phyloP scores from a whole-genome alignment of 1,140 invertebrate species.

The Drosophila repletoides region DNA sequence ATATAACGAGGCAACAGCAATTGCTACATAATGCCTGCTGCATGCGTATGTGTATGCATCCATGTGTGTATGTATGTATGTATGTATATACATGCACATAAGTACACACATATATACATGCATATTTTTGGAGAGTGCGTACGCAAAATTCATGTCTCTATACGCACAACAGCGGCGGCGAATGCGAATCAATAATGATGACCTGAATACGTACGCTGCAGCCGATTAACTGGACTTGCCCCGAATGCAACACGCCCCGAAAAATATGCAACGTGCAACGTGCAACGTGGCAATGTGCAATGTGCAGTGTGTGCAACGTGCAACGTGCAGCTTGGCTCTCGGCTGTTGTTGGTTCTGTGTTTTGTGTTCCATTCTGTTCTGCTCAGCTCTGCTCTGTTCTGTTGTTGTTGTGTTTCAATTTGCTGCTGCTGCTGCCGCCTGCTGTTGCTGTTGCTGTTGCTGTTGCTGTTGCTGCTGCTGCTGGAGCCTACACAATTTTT shows the following conservation, averaged over 20 bases:
- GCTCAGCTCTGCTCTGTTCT: constrained; percentile 2
- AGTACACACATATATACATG: not conserved
- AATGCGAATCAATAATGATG: constrained; percentile 79
- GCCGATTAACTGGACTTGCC: constrained; percentile 70
- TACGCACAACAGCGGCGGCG: constrained; percentile 68
- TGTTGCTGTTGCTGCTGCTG: not conserved
- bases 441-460: constrained; percentile 2
- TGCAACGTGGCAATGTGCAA: constrained; percentile 2
- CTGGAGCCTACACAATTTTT: constrained; percentile 40
- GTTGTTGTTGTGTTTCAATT: constrained; percentile 70
- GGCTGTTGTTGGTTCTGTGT: not conserved
- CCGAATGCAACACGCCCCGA: constrained; percentile 49
- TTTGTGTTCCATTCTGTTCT: constrained; percentile 1
- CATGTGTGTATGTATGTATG: constrained; percentile 14
- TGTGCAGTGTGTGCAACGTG: constrained; percentile 9
- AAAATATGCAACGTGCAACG: constrained; percentile 60
- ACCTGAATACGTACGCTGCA: constrained; percentile 76
- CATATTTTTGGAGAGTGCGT: constrained; percentile 54
- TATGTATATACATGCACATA: not conserved
- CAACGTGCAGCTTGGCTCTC: constrained; percentile 19
- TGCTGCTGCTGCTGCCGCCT: constrained; percentile 28
- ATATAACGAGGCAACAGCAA: constrained; percentile 45
- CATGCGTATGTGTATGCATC: constrained; percentile 13
- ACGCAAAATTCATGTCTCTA: constrained; percentile 79
- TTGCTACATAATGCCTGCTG: constrained; percentile 45